Evolutionary conservation across 2,113 vertebrate species (phyloP), one percentile per base, ranked within the genome.

Genomic region (Hippocampus comes): DNA sequence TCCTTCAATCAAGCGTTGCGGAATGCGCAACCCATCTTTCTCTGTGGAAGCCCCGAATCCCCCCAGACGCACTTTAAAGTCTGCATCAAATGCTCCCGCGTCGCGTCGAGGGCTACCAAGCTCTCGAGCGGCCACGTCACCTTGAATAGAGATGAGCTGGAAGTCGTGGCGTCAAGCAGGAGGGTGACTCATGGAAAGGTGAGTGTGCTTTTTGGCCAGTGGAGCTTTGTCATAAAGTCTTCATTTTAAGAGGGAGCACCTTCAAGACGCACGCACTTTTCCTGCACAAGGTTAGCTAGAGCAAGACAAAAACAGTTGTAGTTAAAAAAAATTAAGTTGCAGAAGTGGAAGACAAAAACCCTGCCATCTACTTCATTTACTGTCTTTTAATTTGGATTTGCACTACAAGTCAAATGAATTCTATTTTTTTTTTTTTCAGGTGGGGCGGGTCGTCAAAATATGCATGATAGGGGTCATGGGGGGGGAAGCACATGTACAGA

Each of bases 261-360:
- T 87, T 46, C 89, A 89, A 82, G 85, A 89, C 78, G 81, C 87
- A 85, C 90, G 93, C 92, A 80, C 87, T 93, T 91, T 91, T 66
- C 43, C 0, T 77, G 77, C 91, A 94, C 91, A 86, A 92, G 94
- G 96, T 97, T 99, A 99, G 94, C 96, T 99, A 89, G 63, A 94
- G 89, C 86, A 86, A 70, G 65, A 73, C 73, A 82, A 49, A 82
- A 49, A 69, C 21, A 67, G 63, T 76, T 0, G 12, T 9, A 1
- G 56, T 65, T 87, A 82, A 1, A 25, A 27, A 66, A 20, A 49
- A 9, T 14, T 30, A 0, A 5, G 6, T 9, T 55, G 17, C 9
- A 23, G 10, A 56, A 53, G 51, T 7, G 20, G 14, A 10, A 46
- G 12, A 46, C 9, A 46, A 46, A 46, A 46, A 46, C 4, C 46